These are phyloP conservation scores for Bombus pyrosoma DNA, from an alignment of 1,140 invertebrate species.

Conservation along the genomic window DNA sequence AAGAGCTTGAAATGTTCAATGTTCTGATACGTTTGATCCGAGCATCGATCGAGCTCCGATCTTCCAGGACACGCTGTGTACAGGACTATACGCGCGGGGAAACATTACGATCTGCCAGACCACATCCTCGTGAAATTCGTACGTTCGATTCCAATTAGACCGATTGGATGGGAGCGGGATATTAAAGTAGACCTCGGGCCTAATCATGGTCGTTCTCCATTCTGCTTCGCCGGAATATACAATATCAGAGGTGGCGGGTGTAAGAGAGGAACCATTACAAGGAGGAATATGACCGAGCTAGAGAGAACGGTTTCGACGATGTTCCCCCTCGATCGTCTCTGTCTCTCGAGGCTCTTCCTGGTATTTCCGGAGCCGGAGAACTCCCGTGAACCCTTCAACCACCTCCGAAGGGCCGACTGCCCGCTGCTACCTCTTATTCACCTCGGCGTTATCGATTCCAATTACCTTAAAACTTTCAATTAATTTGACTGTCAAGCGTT, in stretches of 20 bases:
- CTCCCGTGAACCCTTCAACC: neutral
- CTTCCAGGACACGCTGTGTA: no score
- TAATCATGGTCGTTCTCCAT: conserved; percentile 25
- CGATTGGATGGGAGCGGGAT: conserved; percentile 53
- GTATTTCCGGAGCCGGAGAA: neutral
- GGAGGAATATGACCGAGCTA: conserved; percentile 43
- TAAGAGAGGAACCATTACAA: no score
- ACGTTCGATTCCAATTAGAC: conserved; percentile 66
- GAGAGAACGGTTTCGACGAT: neutral
- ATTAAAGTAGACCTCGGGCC: conserved; percentile 60
- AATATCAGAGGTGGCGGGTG: neutral
- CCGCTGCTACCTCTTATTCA: conserved; percentile 61
- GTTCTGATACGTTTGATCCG: no score
- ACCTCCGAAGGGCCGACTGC: neutral
- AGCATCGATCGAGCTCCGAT: no score
- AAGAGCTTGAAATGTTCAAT: no score
- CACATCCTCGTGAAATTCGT: conserved; percentile 42
- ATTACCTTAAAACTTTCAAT: conserved; percentile 79
- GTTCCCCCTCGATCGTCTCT: conserved; percentile 1
- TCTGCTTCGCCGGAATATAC: neutral
- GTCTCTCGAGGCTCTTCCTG: neutral
- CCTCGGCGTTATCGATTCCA: conserved; percentile 74
- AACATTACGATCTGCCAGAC: conserved; percentile 21
- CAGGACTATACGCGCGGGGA: neutral
- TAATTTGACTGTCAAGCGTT: conserved; percentile 76